Conservation (phyloP, 2,113 vertebrate genomes). For the Engystomops pustulosus region DNA sequence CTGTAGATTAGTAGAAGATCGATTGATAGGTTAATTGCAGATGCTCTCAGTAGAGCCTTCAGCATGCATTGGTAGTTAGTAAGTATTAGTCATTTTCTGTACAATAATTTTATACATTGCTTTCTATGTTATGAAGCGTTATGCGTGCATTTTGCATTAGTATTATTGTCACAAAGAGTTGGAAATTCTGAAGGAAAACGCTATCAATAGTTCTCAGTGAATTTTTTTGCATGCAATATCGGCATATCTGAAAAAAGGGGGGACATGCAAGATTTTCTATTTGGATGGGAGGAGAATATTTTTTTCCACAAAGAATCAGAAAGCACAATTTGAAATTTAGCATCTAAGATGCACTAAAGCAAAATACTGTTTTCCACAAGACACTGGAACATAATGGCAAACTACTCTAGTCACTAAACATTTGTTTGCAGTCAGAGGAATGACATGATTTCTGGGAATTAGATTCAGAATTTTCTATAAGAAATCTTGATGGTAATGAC, state of each 20-base stretch:
- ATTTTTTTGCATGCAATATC: slow-evolving; percentile 49
- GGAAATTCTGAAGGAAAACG: not conserved
- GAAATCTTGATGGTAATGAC: slow-evolving; percentile 13
- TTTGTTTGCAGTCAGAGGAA: slow-evolving; percentile 53
- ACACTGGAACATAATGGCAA: slow-evolving; percentile 53
- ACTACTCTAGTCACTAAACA: slow-evolving; percentile 40
- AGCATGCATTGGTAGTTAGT: slow-evolving; percentile 58
- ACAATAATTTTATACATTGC: slow-evolving; percentile 30
- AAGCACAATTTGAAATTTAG: slow-evolving; percentile 43
- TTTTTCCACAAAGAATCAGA: slow-evolving; percentile 49
- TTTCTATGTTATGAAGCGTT: slow-evolving; percentile 52
- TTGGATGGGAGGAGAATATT: slow-evolving; percentile 1
- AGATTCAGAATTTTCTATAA: not conserved
- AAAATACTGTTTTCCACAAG: slow-evolving; percentile 55
- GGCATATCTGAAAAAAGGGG: slow-evolving; percentile 1
- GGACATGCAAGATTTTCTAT: slow-evolving; percentile 44
- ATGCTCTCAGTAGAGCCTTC: slow-evolving; percentile 47
- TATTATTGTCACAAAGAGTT: slow-evolving; percentile 56
- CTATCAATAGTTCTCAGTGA: not conserved
- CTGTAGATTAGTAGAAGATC: slow-evolving; percentile 51
- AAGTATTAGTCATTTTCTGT: slow-evolving; percentile 50
- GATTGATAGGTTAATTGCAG: slow-evolving; percentile 45
- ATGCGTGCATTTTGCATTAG: slow-evolving; percentile 60
- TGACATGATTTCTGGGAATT: slow-evolving; percentile 31
- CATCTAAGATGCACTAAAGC: slow-evolving; percentile 39